phyloP scores from a whole-genome alignment of 2,888 invertebrate species.

The Pollenia amentaria region DNA sequence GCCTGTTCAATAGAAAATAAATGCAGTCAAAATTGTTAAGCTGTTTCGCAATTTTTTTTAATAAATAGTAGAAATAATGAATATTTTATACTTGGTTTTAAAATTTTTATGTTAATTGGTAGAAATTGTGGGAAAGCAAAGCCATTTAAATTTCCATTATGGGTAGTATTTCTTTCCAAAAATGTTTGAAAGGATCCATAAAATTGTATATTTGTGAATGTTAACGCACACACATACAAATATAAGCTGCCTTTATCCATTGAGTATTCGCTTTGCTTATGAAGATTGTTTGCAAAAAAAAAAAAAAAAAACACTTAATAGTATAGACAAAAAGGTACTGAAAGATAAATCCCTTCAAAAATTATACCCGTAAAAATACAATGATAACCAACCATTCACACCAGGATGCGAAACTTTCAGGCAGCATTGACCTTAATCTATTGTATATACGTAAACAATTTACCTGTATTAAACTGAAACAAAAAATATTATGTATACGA shows the following conservation, averaged over 20 bases:
- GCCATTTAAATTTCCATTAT: neutral
- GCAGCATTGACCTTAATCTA: constrained; percentile 2
- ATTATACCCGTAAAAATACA: constrained; percentile 2
- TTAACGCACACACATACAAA: neutral
- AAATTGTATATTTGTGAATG: constrained; percentile 23
- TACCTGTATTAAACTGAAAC: constrained; percentile 30
- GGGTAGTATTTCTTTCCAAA: neutral
- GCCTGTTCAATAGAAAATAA: no score
- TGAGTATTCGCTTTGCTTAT: constrained; percentile 24
- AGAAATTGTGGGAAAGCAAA: no score
- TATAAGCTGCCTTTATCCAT: constrained; percentile 34
- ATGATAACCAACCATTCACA: neutral
- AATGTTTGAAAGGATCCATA: neutral
- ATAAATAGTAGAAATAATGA: no score
- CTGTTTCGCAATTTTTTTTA: no score
- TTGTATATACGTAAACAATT: constrained; percentile 13
- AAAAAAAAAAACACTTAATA: neutral
- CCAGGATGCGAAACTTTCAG: neutral
- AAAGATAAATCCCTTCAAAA: constrained; percentile 54
- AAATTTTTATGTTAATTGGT: no score
- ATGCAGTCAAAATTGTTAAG: no score
- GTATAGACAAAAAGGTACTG: constrained; percentile 43
- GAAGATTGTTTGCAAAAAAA: constrained; percentile 29
- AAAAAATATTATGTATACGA: constrained; percentile 47
- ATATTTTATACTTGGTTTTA: no score